phyloP scores from a whole-genome alignment of 2,797 vertebrate species.

The Esox masquinongy region DNA sequence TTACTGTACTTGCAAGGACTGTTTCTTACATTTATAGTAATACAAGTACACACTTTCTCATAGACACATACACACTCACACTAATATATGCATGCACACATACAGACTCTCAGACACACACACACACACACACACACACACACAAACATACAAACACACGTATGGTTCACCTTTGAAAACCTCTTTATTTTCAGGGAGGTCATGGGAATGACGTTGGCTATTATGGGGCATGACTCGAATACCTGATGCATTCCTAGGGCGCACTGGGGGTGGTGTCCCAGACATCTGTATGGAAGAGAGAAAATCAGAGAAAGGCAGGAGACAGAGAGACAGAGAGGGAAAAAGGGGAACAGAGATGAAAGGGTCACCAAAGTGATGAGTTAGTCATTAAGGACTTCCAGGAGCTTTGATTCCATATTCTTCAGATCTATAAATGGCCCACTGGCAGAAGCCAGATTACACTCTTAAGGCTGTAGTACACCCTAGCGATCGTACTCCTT shows the following conservation, averaged over 20 bases:
- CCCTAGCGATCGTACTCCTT: no score
- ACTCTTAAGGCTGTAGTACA: no score
- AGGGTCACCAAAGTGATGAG: neutral
- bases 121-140: neutral
- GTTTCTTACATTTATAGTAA: no score
- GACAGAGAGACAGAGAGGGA: neutral
- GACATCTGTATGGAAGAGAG: slow-evolving; percentile 54
- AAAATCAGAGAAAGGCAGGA: neutral
- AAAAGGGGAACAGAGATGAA: neutral
- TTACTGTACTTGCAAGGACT: no score
- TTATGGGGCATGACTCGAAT: slow-evolving; percentile 51
- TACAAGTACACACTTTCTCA: no score
- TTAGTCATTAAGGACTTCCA: no score
- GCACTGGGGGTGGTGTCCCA: slow-evolving; percentile 32
- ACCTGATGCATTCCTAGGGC: slow-evolving; percentile 49
- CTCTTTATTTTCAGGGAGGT: neutral
- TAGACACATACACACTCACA: no score
- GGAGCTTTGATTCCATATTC: neutral
- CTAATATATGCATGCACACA: neutral
- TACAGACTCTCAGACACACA: no score
- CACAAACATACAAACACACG: neutral
- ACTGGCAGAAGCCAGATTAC: neutral
- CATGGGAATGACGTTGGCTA: slow-evolving; percentile 17
- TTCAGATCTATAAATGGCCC: neutral
- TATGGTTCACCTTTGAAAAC: neutral